phyloP scores from a whole-genome alignment of 2,888 invertebrate genomes.

The Oscheius onirici region DNA sequence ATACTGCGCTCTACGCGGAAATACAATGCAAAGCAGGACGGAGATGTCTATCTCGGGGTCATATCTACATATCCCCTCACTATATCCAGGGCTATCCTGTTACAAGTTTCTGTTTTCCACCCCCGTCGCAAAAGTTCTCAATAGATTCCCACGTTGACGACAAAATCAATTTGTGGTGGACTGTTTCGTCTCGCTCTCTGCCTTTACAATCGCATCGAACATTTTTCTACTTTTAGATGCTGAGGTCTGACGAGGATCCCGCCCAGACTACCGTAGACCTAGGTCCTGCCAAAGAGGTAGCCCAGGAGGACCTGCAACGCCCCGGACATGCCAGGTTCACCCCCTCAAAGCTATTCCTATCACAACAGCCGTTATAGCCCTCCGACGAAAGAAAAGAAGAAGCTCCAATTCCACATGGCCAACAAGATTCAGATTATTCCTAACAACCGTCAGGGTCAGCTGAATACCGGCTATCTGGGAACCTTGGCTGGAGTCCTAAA shows the following conservation, averaged over 20 bases:
- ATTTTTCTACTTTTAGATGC: constrained; percentile 34
- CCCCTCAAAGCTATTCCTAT: constrained; percentile 6
- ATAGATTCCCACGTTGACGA: not conserved
- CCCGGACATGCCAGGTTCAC: constrained; percentile 28
- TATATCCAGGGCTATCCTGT: not conserved
- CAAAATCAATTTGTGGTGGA: not conserved
- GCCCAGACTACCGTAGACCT: constrained; percentile 47
- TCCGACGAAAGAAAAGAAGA: constrained; percentile 51
- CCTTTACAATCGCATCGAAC: constrained; percentile 1
- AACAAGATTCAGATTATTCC: constrained; percentile 67
- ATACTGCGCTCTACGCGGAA: not conserved
- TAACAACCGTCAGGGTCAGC: constrained; percentile 66
- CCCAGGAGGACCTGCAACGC: constrained; percentile 20
- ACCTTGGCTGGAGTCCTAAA: constrained; percentile 69
- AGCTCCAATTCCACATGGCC: constrained; percentile 63
- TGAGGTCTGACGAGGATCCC: constrained; percentile 41
- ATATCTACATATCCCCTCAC: not conserved
- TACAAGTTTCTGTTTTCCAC: not conserved
- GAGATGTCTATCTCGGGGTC: constrained; percentile 25
- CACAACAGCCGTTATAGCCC: constrained; percentile 18
- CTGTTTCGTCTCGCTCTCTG: not conserved
- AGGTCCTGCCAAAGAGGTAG: constrained; percentile 47
- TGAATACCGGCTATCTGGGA: constrained; percentile 68
- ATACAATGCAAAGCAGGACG: constrained; percentile 23
- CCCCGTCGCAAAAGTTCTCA: not conserved